Evolutionary conservation across 2,888 invertebrate genomes (phyloP).

Genomic region (Acrobasis consociella): DNA sequence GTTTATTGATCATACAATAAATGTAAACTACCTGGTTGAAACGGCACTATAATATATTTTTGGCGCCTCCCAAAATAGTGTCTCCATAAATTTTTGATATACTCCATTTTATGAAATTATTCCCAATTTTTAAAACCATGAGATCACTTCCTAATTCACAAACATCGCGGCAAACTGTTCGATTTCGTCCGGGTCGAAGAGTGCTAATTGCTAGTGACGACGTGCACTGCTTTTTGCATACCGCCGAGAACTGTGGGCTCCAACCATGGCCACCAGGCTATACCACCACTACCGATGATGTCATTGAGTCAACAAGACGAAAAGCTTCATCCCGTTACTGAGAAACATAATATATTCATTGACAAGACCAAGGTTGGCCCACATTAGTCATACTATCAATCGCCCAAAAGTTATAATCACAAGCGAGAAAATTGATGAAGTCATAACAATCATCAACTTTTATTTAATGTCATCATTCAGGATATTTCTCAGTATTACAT

Average conservation of each 20-base stretch:
- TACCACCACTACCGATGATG: constrained; percentile 66
- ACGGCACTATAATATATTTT: constrained; percentile 68
- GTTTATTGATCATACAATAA: not conserved
- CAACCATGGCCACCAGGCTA: constrained; percentile 49
- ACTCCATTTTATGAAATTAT: constrained; percentile 53
- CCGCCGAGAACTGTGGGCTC: constrained; percentile 63
- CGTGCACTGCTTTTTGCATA: constrained; percentile 62
- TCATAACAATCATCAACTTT: not conserved
- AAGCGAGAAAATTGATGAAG: constrained; percentile 9
- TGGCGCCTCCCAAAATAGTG: constrained; percentile 62
- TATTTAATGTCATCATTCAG: not conserved
- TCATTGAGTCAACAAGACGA: constrained; percentile 64
- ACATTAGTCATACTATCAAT: constrained; percentile 49
- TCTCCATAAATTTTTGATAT: constrained; percentile 66
- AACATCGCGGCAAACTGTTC: constrained; percentile 29
- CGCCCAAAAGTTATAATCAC: constrained; percentile 30
- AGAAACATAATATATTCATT: constrained; percentile 54
- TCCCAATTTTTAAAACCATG: constrained; percentile 25
- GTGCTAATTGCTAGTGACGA: constrained; percentile 60
- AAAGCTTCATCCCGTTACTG: constrained; percentile 56
- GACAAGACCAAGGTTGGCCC: constrained; percentile 45
- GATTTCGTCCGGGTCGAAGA: constrained; percentile 41
- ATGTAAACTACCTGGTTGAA: constrained; percentile 64
- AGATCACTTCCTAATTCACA: constrained; percentile 14
- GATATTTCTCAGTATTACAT: not conserved